phyloP scores from a whole-genome alignment of 1,140 invertebrate genomes.

The Apis dorsata region DNA sequence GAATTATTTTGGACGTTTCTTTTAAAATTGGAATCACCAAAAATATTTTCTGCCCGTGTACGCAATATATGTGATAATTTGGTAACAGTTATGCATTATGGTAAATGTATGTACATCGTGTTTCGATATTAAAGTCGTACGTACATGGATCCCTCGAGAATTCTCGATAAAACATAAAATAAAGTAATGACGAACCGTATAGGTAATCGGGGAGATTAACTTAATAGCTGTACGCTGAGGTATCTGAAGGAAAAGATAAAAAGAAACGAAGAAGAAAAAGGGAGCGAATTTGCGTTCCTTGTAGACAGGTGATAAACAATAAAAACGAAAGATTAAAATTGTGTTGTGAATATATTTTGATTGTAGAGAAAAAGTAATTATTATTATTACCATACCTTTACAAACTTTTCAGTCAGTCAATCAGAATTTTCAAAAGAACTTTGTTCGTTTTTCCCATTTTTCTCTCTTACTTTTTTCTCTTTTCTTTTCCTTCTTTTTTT shows the following conservation, averaged over 20 bases:
- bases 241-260: neutral
- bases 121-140: neutral
- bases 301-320: slow-evolving; percentile 5
- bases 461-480: neutral
- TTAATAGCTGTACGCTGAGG: slow-evolving; percentile 33
- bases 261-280: neutral
- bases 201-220: slow-evolving; percentile 48
- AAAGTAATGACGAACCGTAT: slow-evolving; percentile 44
- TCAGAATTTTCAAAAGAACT: slow-evolving; percentile 71
- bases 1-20: no score
- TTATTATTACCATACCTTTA: neutral
- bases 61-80: neutral
- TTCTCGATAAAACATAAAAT: slow-evolving; percentile 49
- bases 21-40: neutral
- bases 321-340: slow-evolving; percentile 17
- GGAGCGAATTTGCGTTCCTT: slow-evolving; percentile 40
- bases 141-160: neutral
- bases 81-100: slow-evolving; percentile 18
- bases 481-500: neutral
- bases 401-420: slow-evolving; percentile 73
- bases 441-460: slow-evolving; percentile 12
- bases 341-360: slow-evolving; percentile 18
- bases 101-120: neutral
- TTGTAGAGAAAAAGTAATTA: no score
- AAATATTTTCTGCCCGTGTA: neutral